Evolutionary conservation across 2,113 vertebrate genomes (phyloP).

Genomic region (Triplophysa siluroides): DNA sequence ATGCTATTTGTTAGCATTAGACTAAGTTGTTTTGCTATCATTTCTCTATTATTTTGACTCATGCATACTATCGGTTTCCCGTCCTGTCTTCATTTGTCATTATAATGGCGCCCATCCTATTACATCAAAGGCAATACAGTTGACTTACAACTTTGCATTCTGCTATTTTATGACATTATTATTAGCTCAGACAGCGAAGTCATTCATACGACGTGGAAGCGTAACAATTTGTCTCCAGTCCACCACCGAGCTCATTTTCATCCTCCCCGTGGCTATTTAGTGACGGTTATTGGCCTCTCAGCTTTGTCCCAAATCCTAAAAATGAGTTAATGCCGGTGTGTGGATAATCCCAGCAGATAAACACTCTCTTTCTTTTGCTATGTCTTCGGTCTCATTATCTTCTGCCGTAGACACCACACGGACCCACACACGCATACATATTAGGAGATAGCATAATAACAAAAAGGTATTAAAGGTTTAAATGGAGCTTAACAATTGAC

Average conservation of each 20-base stretch:
- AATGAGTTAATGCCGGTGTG: slow-evolving; percentile 23
- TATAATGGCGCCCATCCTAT: slow-evolving; percentile 14
- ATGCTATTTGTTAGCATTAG: not conserved
- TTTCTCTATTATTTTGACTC: slow-evolving; percentile 20
- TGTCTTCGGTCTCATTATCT: slow-evolving; percentile 7
- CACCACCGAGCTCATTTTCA: slow-evolving; percentile 33
- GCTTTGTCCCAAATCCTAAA: slow-evolving; percentile 31
- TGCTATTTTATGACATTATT: slow-evolving; percentile 26
- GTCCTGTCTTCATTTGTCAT: slow-evolving; percentile 9
- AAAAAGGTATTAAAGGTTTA: slow-evolving; percentile 5
- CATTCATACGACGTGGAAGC: slow-evolving; percentile 11
- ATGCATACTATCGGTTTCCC: slow-evolving; percentile 12
- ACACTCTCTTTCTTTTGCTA: not conserved
- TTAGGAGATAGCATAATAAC: not conserved
- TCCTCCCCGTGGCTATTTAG: slow-evolving; percentile 31
- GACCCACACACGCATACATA: not conserved
- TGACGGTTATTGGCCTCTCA: slow-evolving; percentile 23
- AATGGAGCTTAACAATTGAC: not conserved
- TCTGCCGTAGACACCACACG: not conserved
- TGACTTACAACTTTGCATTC: slow-evolving; percentile 25
- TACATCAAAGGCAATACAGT: slow-evolving; percentile 21
- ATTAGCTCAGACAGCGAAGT: slow-evolving; percentile 21
- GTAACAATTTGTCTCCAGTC: slow-evolving; percentile 1
- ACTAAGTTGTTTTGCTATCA: slow-evolving; percentile 14
- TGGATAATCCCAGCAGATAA: slow-evolving; percentile 20